These are phyloP conservation scores for Drosophila elegans DNA, from an alignment of 1,140 invertebrate genomes.

Conservation along the genomic window DNA sequence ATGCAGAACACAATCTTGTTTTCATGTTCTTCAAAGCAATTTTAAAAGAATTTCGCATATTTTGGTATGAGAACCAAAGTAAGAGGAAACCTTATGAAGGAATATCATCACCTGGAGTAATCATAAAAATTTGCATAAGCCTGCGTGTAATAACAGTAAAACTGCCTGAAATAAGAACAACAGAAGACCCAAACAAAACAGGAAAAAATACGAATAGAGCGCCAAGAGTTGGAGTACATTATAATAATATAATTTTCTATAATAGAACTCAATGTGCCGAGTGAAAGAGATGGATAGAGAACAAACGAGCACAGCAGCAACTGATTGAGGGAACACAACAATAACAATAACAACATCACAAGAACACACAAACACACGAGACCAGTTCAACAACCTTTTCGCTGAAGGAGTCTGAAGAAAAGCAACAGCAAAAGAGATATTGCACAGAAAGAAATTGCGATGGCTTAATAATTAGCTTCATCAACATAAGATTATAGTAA, in stretches of 20 bases:
- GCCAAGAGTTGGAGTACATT: constrained; percentile 65
- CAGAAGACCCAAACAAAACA: constrained; percentile 11
- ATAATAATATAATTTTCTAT: constrained; percentile 83
- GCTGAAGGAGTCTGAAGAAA: constrained; percentile 34
- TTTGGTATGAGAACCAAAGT: constrained; percentile 3
- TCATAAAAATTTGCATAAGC: constrained; percentile 54
- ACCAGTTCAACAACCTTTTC: constrained; percentile 74
- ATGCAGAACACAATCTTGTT: constrained; percentile 18
- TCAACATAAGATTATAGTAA: no score
- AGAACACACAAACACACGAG: constrained; percentile 31
- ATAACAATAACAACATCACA: constrained; percentile 46
- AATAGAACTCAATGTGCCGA: constrained; percentile 68
- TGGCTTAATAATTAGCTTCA: background rate
- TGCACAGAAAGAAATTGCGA: constrained; percentile 7
- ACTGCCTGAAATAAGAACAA: constrained; percentile 59
- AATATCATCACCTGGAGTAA: constrained; percentile 23
- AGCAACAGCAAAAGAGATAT: constrained; percentile 18
- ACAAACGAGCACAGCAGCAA: constrained; percentile 31
- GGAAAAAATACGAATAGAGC: constrained; percentile 14
- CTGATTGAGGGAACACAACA: constrained; percentile 55
- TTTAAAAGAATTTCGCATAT: constrained; percentile 23
- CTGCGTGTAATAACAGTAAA: constrained; percentile 71
- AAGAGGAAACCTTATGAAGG: constrained; percentile 6
- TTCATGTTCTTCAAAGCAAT: constrained; percentile 19
- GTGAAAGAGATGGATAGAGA: constrained; percentile 11